Evolutionary conservation across 1,140 invertebrate genomes (phyloP).

Genomic region (Mamestra configurata): DNA sequence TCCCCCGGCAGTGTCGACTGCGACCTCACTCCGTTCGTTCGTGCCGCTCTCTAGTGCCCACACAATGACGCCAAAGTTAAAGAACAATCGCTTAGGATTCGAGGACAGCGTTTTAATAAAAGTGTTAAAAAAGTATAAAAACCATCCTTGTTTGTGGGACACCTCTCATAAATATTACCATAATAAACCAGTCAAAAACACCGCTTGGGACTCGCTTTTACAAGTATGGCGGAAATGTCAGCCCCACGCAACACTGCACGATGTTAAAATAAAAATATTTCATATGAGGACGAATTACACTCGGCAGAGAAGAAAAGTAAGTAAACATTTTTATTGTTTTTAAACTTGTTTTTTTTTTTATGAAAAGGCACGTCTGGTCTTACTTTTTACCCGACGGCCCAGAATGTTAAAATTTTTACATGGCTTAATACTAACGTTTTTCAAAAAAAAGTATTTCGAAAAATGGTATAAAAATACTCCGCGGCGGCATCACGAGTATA

Average conservation of each 20-base stretch:
- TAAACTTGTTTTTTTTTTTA: no score
- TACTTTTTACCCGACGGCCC: no score
- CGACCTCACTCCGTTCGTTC: neutral
- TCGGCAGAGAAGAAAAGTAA: constrained; percentile 30
- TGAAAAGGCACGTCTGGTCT: no score
- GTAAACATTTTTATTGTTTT: neutral
- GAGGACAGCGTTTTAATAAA: neutral
- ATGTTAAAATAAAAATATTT: constrained; percentile 22
- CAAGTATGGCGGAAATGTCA: neutral
- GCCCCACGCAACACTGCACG: neutral
- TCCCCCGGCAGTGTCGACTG: neutral
- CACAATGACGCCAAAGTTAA: neutral
- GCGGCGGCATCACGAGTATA: no score
- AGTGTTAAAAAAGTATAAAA: constrained; percentile 9
- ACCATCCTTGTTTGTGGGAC: constrained; percentile 15
- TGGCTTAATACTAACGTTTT: no score
- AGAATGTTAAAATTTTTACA: no score
- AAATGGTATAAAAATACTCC: no score
- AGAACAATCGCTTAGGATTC: neutral
- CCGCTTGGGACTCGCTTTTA: neutral
- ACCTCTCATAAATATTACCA: neutral
- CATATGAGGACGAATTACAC: constrained; percentile 24
- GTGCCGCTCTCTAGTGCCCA: neutral
- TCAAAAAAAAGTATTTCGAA: no score
- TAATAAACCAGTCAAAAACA: neutral